Base-by-base conservation (phyloP, 2,888 invertebrate genomes). In the Pimpla rufipes region DNA sequence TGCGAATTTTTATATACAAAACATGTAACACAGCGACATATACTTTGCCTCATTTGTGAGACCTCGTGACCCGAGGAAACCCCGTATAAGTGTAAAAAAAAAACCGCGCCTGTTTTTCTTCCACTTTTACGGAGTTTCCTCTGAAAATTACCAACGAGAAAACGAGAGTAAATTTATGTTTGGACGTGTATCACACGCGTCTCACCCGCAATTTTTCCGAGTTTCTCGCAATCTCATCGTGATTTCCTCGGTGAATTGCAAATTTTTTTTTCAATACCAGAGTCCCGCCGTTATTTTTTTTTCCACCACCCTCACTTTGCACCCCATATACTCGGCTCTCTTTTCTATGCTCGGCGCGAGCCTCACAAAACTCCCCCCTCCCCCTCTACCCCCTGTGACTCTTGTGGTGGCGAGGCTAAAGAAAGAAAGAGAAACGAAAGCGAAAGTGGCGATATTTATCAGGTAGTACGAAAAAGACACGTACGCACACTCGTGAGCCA, bases 401-500 rank as follows among this genome's bases (percentile, higher is more conserved):
- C 37, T 16, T 18, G 42, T 23, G 47, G 37, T 47, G 11, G 42
- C 23, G 16, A 74, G 23, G 67, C 11, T 21, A 5, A 29, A 29
- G 5, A 37, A 13, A 74, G 73, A 59, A 55, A 40, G 64, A 75
- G 71, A 47, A 67, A 76, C 62, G 76, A 80, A 68, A 77, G n/a
- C 50, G 74, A 78, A 64, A 78, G 83, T 78, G 64, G 70, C 80
- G 83, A 84, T 80, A 84, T 84, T 84, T 80, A 84, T 84, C 83
- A 80, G 80, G 68, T 77, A 64, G 80, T 70, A 74, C 74, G 77
- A 59, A 84, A 78, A 84, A 84, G 83, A 84, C 83, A 84, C 83
- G 83, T 84, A 84, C 83, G 83, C 83, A 84, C 77, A 84, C 83
- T 84, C 83, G 80, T 78, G 77, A 84, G 73, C 83, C 77, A 84